Evolutionary conservation across 2,888 invertebrate species (phyloP), one percentile per base, ranked within the genome.

Genomic region (Biston stratarius): DNA sequence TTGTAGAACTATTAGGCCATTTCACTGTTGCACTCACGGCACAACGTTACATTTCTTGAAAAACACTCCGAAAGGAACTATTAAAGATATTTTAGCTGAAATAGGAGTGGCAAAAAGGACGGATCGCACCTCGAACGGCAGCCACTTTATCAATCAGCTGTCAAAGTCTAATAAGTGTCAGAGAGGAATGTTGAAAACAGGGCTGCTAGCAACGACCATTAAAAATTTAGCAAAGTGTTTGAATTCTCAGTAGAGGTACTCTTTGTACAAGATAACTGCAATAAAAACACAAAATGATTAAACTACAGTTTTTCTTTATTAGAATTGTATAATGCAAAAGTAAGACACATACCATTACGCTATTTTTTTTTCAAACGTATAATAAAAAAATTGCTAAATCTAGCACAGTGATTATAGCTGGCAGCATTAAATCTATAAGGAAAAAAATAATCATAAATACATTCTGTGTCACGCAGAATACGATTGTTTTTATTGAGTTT

Each of bases 21-120:
- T 81, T 83, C 87, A 87, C 84, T 81, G 78, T 80, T 77, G 82
- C 67, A 60, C 71, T 68, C 64, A 76, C 77, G 69, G 76, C 83
- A 84, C 84, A 80, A 86, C 77, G 84, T 85, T 89, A 89, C 86
- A 90, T 90, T 77, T 82, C 87, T 83, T 76, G 81, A 68, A 74
- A 78, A 74, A 81, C 74, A 80, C 79, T 79, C 78, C 82, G 84
- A 24, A 51, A 52, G 84, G 77, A 78, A 76, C 77, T 82, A 83
- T 83, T 82, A 75, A 62, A 42, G 42, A 63, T 58, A 79, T 78
- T 77, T 83, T 84, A 77, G 74, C 76, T 79, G 77, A 78, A 76
- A 83, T 83, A 92, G 91, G 92, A 93, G 92, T 90, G 92, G 92
- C 91, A 88, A 87, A 89, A 82, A 85, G 88, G 87, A 92, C 88